Evolutionary conservation across 2,113 vertebrate species (phyloP).

Genomic region (Coturnix japonica): DNA sequence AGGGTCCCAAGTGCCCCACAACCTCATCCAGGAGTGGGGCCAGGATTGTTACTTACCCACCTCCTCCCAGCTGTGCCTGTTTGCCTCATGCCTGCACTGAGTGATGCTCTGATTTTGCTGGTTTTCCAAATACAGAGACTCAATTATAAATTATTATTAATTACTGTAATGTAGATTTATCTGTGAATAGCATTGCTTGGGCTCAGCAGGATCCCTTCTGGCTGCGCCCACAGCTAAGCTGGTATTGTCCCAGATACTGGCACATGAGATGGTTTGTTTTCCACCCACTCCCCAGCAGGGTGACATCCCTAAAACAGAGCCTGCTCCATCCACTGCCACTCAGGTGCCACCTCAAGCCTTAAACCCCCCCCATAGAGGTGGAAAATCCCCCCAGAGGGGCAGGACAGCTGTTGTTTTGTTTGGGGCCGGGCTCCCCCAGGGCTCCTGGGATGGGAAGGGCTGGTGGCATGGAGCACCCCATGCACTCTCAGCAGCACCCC

Average conservation of each 20-base stretch:
- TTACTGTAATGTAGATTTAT: slow-evolving; percentile 35
- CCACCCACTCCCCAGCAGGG: neutral
- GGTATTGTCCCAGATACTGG: slow-evolving; percentile 57
- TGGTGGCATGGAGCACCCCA: rapidly evolving
- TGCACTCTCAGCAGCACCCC: rapidly evolving
- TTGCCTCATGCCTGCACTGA: neutral
- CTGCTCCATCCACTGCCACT: rapidly evolving
- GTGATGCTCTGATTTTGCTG: neutral
- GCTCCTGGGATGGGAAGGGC: neutral
- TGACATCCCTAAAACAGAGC: neutral
- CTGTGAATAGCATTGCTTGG: neutral
- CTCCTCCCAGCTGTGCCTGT: rapidly evolving
- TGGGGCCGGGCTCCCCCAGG: neutral
- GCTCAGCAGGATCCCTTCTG: slow-evolving; percentile 41
- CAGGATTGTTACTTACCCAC: neutral
- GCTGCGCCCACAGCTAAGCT: slow-evolving; percentile 36
- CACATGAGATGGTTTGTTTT: slow-evolving; percentile 39
- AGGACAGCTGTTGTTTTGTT: neutral
- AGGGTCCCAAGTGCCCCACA: neutral
- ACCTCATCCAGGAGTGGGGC: rapidly evolving
- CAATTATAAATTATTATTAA: slow-evolving; percentile 27
- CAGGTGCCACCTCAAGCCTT: neutral
- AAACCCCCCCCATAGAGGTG: rapidly evolving
- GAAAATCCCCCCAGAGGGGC: neutral
- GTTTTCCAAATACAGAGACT: neutral